Percentiles rank a stretch among this genome's conserved stretches.
Conservation (phyloP, 2,888 invertebrate species). For the Orthonevra nobilis region DNA sequence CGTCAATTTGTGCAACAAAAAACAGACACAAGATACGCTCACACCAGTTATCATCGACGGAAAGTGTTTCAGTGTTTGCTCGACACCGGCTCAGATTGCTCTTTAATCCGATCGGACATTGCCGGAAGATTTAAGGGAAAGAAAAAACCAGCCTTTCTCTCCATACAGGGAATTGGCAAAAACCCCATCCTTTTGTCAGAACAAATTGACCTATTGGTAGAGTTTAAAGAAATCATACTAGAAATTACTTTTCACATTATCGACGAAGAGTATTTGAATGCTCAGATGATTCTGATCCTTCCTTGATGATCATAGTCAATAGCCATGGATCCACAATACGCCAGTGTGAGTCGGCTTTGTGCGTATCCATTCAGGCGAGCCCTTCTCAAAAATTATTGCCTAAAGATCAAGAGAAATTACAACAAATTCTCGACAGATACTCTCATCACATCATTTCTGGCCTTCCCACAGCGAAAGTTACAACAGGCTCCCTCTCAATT, state of each 20-base stretch:
- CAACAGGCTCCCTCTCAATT: slow-evolving; percentile 21
- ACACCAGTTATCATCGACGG: slow-evolving; percentile 29
- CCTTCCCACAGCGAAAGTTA: slow-evolving; percentile 13
- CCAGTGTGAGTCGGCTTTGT: slow-evolving; percentile 11
- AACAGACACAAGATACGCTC: not conserved
- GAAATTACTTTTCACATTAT: slow-evolving; percentile 13
- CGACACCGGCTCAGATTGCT: slow-evolving; percentile 11
- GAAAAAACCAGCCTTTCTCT: not conserved
- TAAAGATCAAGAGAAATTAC: slow-evolving; percentile 8
- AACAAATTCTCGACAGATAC: slow-evolving; percentile 31
- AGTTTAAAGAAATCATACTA: slow-evolving; percentile 12
- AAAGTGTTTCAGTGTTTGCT: slow-evolving; percentile 22
- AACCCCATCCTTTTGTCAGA: not conserved
- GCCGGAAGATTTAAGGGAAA: not conserved
- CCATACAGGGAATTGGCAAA: not conserved
- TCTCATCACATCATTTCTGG: slow-evolving; percentile 24
- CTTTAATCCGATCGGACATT: slow-evolving; percentile 9
- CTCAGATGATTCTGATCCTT: too few relatives aligned
- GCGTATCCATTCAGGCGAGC: slow-evolving; percentile 3
- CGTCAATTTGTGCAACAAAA: slow-evolving; percentile 23
- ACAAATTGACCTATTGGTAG: not conserved
- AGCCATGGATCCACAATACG: too few relatives aligned
- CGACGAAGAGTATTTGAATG: not conserved
- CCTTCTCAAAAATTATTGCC: slow-evolving; percentile 8
- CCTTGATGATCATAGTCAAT: too few relatives aligned